These are phyloP conservation scores for Callipepla californica DNA, from an alignment of 2,113 vertebrate genomes.

Conservation along the genomic window DNA sequence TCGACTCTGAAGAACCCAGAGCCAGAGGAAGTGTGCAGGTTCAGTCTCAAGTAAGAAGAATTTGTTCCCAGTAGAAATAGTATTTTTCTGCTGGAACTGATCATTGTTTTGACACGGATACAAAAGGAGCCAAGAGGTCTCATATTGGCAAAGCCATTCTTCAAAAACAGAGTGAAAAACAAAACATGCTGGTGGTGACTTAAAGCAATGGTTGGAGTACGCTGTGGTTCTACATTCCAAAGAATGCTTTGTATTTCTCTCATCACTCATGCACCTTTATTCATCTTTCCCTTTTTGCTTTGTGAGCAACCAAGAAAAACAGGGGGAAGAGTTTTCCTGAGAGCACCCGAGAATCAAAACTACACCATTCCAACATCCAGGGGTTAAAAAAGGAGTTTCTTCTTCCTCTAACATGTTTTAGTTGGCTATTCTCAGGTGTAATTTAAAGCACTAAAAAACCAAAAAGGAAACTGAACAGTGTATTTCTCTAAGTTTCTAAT, in stretches of 20 bases:
- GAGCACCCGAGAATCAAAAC: not conserved
- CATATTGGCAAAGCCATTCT: constrained; percentile 4
- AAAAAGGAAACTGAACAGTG: not conserved
- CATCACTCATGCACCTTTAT: not conserved
- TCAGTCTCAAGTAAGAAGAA: constrained; percentile 23
- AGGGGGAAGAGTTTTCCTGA: not conserved
- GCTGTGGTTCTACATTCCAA: not conserved
- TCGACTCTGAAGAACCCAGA: not conserved
- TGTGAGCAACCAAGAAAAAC: not conserved
- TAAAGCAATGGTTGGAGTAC: not conserved
- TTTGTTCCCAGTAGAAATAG: not conserved
- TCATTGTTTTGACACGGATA: constrained; percentile 41
- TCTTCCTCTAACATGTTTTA: not conserved
- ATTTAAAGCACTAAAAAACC: not conserved
- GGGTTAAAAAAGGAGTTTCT: not conserved
- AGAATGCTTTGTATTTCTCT: not conserved
- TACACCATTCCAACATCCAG: not conserved
- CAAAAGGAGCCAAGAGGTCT: constrained; percentile 44
- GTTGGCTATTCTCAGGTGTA: not conserved
- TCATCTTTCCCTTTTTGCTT: not conserved
- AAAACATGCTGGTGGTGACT: not conserved
- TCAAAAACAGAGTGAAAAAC: constrained; percentile 39
- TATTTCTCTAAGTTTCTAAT: not conserved
- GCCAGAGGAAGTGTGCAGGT: not conserved
- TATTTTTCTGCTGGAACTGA: not conserved